phyloP scores from a whole-genome alignment of 2,888 invertebrate species.

The Clostera curtula region DNA sequence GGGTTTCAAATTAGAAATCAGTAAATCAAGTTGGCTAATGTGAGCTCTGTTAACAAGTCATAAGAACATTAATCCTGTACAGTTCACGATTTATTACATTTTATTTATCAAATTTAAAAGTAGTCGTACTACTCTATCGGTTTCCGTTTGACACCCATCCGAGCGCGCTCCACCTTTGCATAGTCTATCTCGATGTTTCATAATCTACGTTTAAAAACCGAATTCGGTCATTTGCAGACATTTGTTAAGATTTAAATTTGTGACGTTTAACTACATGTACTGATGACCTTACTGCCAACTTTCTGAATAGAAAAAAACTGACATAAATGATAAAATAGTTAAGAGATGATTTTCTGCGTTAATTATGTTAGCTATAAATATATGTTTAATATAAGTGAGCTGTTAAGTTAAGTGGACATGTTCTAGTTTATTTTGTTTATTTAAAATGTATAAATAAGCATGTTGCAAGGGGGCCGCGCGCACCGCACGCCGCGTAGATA shows the following conservation, averaged over 20 bases:
- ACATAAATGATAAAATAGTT: conserved; percentile 32
- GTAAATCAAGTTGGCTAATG: no score
- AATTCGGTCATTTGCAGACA: conserved; percentile 47
- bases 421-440: conserved; percentile 69
- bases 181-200: conserved; percentile 27
- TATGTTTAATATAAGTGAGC: conserved; percentile 61
- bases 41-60: no score
- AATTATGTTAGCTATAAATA: conserved; percentile 64
- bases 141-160: conserved; percentile 3
- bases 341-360: conserved; percentile 61
- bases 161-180: conserved; percentile 23
- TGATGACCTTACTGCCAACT: conserved; percentile 67
- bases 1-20: no score
- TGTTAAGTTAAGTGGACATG: conserved; percentile 57
- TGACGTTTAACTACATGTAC: conserved; percentile 44
- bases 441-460: conserved; percentile 55
- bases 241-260: conserved; percentile 37
- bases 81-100: no score
- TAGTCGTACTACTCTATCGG: no score
- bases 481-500: conserved; percentile 18
- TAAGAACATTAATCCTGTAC: no score
- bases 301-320: conserved; percentile 48
- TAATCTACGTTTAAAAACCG: conserved; percentile 39
- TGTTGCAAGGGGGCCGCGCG: conserved; percentile 51
- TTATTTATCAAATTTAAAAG: no score